Evolutionary conservation across 2,113 vertebrate species (phyloP).

Genomic region (Choloepus hoffmanni): DNA sequence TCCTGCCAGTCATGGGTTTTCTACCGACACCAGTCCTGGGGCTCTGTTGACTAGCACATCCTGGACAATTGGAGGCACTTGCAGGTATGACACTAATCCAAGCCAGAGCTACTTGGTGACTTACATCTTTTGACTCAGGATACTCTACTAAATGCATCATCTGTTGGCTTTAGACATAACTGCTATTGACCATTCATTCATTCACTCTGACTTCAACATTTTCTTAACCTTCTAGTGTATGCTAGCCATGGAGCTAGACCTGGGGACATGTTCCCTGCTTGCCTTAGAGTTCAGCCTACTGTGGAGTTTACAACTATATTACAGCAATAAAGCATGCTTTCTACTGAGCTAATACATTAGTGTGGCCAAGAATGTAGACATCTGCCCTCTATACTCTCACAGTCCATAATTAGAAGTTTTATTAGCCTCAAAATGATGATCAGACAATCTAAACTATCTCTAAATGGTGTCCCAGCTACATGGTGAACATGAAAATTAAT

Average conservation of each 20-base stretch:
- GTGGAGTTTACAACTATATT: not conserved
- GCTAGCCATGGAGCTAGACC: not conserved
- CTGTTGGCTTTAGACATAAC: not conserved
- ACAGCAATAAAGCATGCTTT: not conserved
- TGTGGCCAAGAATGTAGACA: not conserved
- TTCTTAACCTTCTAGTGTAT: not conserved
- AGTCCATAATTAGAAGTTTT: not conserved
- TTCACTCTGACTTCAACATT: not conserved
- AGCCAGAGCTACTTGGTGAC: not conserved
- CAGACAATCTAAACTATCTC: not conserved
- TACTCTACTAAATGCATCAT: not conserved
- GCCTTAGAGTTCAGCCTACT: not conserved
- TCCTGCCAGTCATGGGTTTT: not conserved
- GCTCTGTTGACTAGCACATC: not conserved
- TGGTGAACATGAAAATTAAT: not conserved
- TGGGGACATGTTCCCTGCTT: not conserved
- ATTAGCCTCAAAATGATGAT: slow-evolving; percentile 44
- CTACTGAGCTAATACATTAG: not conserved
- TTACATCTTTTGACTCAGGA: not conserved
- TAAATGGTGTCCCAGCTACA: not conserved
- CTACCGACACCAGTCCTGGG: not conserved
- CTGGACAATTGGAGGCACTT: not conserved
- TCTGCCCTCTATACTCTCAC: not conserved
- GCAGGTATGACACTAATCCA: not conserved
- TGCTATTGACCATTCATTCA: not conserved